Conservation (phyloP, 2,797 vertebrate species). For the Sarcophilus harrisii region DNA sequence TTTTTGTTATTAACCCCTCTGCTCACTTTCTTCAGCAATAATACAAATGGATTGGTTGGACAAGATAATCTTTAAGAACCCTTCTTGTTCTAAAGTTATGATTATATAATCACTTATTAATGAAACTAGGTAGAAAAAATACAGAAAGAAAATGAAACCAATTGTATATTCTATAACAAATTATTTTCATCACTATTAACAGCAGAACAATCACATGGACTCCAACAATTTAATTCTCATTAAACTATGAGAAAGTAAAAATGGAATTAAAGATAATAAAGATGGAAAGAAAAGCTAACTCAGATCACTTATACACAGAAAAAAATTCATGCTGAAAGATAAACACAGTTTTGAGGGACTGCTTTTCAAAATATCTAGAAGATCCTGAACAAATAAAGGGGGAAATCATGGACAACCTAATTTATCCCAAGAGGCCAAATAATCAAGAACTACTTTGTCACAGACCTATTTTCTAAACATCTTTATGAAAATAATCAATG, state of each 20-base stretch:
- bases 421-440: background rate
- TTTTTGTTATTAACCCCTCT: background rate
- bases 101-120: background rate
- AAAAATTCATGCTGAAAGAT: background rate
- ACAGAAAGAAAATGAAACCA: background rate
- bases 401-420: background rate
- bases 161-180: background rate
- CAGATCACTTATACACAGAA: background rate
- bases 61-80: background rate
- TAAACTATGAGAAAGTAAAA: background rate
- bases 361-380: background rate
- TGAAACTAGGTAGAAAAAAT: background rate
- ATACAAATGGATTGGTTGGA: background rate
- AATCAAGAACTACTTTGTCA: background rate
- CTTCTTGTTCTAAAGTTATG: background rate
- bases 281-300: background rate
- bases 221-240: background rate
- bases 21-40: background rate
- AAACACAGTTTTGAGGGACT: background rate
- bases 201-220: background rate
- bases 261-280: background rate
- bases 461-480: background rate
- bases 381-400: background rate
- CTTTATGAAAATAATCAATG: background rate
- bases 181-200: background rate